These are phyloP conservation scores for Zaprionus nigranus DNA, from an alignment of 1,140 invertebrate species.

Conservation along the genomic window DNA sequence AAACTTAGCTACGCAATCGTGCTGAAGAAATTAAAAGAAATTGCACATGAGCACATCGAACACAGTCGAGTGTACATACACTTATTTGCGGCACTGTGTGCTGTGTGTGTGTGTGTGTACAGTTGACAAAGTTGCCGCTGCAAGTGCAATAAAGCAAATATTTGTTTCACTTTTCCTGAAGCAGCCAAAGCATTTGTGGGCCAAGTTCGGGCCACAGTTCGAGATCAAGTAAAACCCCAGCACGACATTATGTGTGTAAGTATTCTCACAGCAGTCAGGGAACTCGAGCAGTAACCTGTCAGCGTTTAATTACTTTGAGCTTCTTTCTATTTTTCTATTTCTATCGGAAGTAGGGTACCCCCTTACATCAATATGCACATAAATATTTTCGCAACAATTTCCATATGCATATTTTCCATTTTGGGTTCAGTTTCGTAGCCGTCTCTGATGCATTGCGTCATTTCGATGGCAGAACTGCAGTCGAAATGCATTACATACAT, in stretches of 20 bases:
- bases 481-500: conserved; percentile 69
- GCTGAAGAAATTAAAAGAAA: conserved; percentile 82
- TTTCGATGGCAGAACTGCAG: conserved; percentile 41
- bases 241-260: background rate
- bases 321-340: background rate
- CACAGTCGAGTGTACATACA: background rate
- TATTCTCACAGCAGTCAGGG: background rate
- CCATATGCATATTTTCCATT: conserved; percentile 37
- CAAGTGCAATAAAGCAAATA: conserved; percentile 67
- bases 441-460: conserved; percentile 44
- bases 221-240: too few species aligned
- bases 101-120: background rate
- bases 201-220: conserved; percentile 1
- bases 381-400: conserved; percentile 43
- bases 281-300: background rate
- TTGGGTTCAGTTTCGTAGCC: conserved; percentile 12
- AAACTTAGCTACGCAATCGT: conserved; percentile 81
- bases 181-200: conserved; percentile 5
- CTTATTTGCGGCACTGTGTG: background rate
- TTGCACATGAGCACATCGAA: conserved; percentile 60
- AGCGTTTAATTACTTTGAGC: background rate
- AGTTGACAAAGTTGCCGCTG: conserved; percentile 8
- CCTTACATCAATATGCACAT: conserved; percentile 34
- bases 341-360: background rate
- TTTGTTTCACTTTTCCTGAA: conserved; percentile 53